Percentiles rank a stretch among this genome's conserved stretches.
Evolutionary conservation across 2,113 vertebrate species (phyloP).

Genomic region (Pavo muticus): DNA sequence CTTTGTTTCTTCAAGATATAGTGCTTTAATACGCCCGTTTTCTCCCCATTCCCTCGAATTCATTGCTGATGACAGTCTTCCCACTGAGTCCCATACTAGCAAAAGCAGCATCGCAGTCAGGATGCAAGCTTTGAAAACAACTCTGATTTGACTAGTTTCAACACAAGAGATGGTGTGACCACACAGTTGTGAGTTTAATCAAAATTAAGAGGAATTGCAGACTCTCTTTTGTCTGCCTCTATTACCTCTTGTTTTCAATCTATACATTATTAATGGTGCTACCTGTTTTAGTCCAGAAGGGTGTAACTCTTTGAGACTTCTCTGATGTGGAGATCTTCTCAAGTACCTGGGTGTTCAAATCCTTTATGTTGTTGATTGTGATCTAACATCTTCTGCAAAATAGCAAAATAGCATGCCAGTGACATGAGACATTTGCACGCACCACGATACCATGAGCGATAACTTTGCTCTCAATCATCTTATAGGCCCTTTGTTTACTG

Average conservation of each 20-base stretch:
- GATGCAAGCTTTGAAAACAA: neutral
- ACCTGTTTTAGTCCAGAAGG: neutral
- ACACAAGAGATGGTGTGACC: neutral
- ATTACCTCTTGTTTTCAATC: constrained; percentile 6
- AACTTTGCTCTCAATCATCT: neutral
- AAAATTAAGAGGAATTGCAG: neutral
- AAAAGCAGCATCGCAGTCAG: neutral
- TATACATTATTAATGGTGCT: neutral
- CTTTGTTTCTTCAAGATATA: neutral
- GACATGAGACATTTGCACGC: constrained; percentile 20
- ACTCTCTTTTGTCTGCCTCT: neutral
- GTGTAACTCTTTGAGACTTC: neutral
- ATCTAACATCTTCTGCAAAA: constrained; percentile 35
- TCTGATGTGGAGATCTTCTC: constrained; percentile 48
- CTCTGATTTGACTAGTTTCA: neutral
- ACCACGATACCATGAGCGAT: constrained; percentile 27
- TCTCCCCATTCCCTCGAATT: neutral
- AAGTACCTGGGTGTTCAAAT: neutral
- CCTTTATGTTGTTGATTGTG: constrained; percentile 41
- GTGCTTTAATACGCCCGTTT: neutral
- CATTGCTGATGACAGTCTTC: neutral
- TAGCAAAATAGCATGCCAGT: constrained; percentile 46
- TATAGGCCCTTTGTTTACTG: constrained; percentile 37
- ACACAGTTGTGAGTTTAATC: neutral
- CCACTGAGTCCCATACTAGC: neutral